phyloP scores from a whole-genome alignment of 2,797 vertebrate genomes.

The Gephyroberyx darwinii region DNA sequence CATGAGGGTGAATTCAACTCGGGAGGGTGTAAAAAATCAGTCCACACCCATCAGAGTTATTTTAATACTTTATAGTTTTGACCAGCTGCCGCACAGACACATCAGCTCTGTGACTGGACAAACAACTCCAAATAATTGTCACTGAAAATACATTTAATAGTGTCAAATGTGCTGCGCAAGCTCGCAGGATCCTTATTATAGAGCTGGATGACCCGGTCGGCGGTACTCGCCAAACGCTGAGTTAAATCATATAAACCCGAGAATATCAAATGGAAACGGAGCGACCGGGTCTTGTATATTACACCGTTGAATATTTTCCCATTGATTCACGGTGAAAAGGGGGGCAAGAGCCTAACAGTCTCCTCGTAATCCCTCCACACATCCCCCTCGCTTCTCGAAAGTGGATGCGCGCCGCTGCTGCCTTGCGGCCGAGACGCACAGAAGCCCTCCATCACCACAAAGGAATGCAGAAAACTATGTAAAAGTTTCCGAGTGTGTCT shows the following conservation, averaged over 20 bases:
- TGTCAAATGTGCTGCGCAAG: too few species aligned
- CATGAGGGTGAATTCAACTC: conserved; percentile 36
- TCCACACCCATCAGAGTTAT: conserved; percentile 20
- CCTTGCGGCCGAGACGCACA: conserved; percentile 52
- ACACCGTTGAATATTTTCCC: conserved; percentile 53
- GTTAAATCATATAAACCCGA: neutral
- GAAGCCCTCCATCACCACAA: conserved; percentile 81
- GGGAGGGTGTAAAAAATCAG: neutral
- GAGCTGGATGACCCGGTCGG: too few species aligned
- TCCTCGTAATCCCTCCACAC: neutral
- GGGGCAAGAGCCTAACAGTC: conserved; percentile 9
- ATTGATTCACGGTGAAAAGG: conserved; percentile 47
- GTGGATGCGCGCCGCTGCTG: conserved; percentile 34
- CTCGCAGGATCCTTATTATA: too few species aligned
- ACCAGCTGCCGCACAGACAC: too few species aligned
- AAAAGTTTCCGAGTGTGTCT: conserved; percentile 88
- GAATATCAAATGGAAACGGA: neutral
- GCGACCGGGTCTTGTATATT: neutral
- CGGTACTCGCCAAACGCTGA: too few species aligned
- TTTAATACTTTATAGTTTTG: conserved; percentile 15
- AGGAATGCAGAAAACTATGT: conserved; percentile 92
- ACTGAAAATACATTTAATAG: too few species aligned
- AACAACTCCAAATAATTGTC: neutral
- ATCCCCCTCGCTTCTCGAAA: conserved; percentile 28
- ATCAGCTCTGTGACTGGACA: neutral